Evolutionary conservation across 2,888 invertebrate genomes (phyloP), one percentile per base, ranked within the genome.

Genomic region (Leptinotarsa peninsularis): DNA sequence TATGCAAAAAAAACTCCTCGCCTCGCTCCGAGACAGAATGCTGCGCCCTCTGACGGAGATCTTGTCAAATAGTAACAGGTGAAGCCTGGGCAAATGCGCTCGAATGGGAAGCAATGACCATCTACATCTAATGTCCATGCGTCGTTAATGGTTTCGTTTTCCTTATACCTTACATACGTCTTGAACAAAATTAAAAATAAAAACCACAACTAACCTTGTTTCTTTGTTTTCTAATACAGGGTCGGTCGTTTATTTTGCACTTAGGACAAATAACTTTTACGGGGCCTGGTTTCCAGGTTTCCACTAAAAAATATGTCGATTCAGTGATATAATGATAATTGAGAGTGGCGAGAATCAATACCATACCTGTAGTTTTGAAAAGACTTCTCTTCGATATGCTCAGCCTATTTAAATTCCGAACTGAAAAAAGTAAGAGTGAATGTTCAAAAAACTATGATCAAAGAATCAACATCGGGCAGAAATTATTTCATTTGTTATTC

Each of bases 251-350:
- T 71, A 83, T 82, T 13, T 80, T 80, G 74, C 88, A 88, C 50
- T 81, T 76, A 2, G 84, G 83, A 75, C 88, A 87, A 18, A 70
- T 79, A 14, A 86, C 78, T 13, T 80, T 78, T 49, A 83, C 76
- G 5, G 83, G 79, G 4, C 86, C 86, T n/a, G 84, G 83, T 72
- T 82, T 84, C 88, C 88, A 88, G 63, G 85, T 86, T 80, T 87
- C 87, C 73, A 87, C 87, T 87, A 49, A 58, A 70, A 49, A 21
- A 4, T 43, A 14, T n/a, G n/a, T 5, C 7, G 0, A 43, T 70
- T 56, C 60, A 70, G 17, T 49, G n/a, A 43, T 18, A 2, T 5
- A 56, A 56, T 18, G 18, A n/a, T 56, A 58, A 58, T 58, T 13
- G 14, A 18, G 14, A 54, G n/a, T 3, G 18, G 13, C 18, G 23